Base-by-base conservation (phyloP, 2,888 invertebrate species). In the Brenthis hecate region DNA sequence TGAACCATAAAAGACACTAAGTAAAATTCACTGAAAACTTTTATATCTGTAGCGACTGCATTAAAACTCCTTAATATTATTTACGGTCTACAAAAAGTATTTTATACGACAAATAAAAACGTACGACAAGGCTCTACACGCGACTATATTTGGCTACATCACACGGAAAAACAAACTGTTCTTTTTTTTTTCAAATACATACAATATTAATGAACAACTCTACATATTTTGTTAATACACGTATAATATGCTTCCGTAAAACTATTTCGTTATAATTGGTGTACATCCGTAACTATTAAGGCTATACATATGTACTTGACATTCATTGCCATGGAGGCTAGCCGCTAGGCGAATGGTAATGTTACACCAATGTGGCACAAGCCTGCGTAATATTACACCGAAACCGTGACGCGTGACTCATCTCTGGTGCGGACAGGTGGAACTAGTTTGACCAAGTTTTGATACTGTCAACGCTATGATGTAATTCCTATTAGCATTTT, bases 361-460 rank as follows among this genome's bases (percentile, higher is more conserved):
- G 47, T 68, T 71, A 71, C 58, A 71, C 65, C 70, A 68, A 65
- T 56, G 50, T 32, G 53, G 68, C 68, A 68, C 36, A 43, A 43
- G 36, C 11, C 11, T 11, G 11, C 65, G 71, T 71, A 68, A 71
- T 66, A 32, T 66, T 58, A 65, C 65, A 66, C 71, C 58, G 71
- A 66, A 57, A 56, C 36, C 53, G 54, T 70, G 63, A 64, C 68
- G 61, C 57, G 68, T 65, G 68, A 68, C 54, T 68, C 71, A 68
- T 63, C 62, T 54, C 43, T 47, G 23, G 57, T 58, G 36, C 32
- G 28, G 56, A 53, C 61, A 62, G 53, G 62, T 65, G 47, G 66
- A 67, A 71, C 68, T 63, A 68, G 71, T 68, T 71, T 68, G 55
- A 62, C 54, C 19, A 51, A 36, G 57, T 43, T 58, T 43, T 32